A percentile compares a stretch with the other conserved stretches of the same genome.
phyloP scores from a whole-genome alignment of 2,113 vertebrate genomes.

The Herpetotheres cachinnans region DNA sequence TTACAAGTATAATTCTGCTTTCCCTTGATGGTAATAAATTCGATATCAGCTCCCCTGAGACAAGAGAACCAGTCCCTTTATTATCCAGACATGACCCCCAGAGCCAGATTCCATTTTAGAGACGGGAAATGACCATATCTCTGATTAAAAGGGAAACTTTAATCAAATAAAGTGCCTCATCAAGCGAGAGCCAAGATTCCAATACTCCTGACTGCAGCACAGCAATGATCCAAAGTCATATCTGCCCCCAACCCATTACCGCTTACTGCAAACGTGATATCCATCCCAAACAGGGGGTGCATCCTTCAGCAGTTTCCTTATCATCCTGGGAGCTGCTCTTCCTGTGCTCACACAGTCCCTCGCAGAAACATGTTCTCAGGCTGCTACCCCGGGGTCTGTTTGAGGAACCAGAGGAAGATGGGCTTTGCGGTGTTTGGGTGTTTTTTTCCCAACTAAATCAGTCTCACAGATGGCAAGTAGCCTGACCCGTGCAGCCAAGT shows the following conservation, averaged over 20 bases:
- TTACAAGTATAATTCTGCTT: slow-evolving; percentile 73
- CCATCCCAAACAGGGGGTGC: slow-evolving; percentile 36
- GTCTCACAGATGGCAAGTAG: neutral
- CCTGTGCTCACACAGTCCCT: neutral
- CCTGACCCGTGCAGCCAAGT: neutral
- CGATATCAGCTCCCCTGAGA: slow-evolving; percentile 65
- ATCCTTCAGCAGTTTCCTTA: neutral
- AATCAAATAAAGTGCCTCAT: slow-evolving; percentile 76
- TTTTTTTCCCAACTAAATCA: neutral
- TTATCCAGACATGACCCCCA: slow-evolving; percentile 66
- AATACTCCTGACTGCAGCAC: slow-evolving; percentile 62
- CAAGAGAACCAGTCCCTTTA: slow-evolving; percentile 53
- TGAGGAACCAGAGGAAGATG: neutral
- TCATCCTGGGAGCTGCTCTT: neutral
- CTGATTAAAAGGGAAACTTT: slow-evolving; percentile 76
- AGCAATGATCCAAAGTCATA: slow-evolving; percentile 46
- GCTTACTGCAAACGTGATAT: slow-evolving; percentile 29
- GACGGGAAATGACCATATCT: slow-evolving; percentile 74
- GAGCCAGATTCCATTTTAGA: slow-evolving; percentile 71
- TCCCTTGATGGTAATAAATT: slow-evolving; percentile 73
- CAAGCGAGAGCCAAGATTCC: slow-evolving; percentile 73
- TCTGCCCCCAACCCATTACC: slow-evolving; percentile 50
- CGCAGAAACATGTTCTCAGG: neutral
- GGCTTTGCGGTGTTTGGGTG: neutral
- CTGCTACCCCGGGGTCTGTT: neutral